Evolutionary conservation across 2,113 vertebrate genomes (phyloP).

Genomic region (Pycnonotus jocosus): DNA sequence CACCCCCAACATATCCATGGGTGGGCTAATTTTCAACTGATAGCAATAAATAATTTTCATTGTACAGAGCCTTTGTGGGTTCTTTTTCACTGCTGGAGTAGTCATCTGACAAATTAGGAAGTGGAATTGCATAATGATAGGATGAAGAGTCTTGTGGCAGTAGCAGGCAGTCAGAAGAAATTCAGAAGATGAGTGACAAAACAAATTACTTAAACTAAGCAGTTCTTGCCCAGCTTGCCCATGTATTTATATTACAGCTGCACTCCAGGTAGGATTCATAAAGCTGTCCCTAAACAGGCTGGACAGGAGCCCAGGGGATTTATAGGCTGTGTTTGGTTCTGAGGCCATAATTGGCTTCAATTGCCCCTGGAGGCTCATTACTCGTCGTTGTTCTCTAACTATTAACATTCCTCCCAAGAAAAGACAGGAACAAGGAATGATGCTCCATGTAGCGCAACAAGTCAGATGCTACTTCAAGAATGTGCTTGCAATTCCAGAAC

Average conservation of each 20-base stretch:
- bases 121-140: not conserved
- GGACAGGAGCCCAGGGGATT: not conserved
- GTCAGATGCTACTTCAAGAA: not conserved
- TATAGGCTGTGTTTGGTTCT: not conserved
- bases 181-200: not conserved
- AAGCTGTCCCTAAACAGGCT: not conserved
- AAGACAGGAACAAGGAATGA: not conserved
- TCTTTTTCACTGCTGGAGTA: not conserved
- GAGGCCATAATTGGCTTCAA: not conserved
- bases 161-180: not conserved
- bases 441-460: not conserved
- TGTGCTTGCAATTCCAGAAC: not conserved
- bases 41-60: constrained; percentile 7
- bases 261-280: not conserved
- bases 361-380: not conserved
- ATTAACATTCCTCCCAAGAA: not conserved
- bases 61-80: not conserved
- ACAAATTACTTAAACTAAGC: not conserved
- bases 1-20: not conserved
- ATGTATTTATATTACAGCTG: not conserved
- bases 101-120: not conserved
- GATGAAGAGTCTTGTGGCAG: not conserved
- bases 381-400: not conserved
- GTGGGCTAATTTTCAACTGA: constrained; percentile 9
- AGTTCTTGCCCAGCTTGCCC: not conserved